phyloP scores from a whole-genome alignment of 2,888 invertebrate species.

The Euproctis similis region DNA sequence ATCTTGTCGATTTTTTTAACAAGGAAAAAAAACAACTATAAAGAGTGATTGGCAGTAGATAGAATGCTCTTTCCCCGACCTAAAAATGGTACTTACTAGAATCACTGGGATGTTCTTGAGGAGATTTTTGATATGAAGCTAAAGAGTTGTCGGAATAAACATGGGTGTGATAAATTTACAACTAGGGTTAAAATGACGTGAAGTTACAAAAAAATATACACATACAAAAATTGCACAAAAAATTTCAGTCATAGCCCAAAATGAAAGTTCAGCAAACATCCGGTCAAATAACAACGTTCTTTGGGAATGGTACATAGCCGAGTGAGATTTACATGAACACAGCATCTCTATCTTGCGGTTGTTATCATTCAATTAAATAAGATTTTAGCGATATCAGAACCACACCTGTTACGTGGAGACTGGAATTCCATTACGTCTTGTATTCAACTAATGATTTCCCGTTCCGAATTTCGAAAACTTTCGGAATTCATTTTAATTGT shows the following conservation, averaged over 20 bases:
- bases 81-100: no score
- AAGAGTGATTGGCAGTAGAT: no score
- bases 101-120: no score
- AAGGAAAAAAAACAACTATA: no score
- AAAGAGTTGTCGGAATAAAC: no score
- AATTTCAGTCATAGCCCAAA: constrained; percentile 31
- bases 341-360: constrained; percentile 62
- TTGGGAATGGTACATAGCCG: constrained; percentile 49
- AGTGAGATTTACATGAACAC: constrained; percentile 71
- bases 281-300: constrained; percentile 43
- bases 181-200: no score
- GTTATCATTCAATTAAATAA: constrained; percentile 73
- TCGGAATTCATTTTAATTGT: constrained; percentile 9
- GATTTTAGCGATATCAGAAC: constrained; percentile 58
- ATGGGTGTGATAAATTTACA: no score
- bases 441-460: constrained; percentile 20
- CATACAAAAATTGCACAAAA: constrained; percentile 11
- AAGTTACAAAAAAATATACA: no score
- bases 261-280: constrained; percentile 42
- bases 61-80: no score
- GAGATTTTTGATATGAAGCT: no score
- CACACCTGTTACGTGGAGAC: constrained; percentile 48
- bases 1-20: no score
- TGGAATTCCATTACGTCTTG: constrained; percentile 21
- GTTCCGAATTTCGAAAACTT: constrained; percentile 11